A percentile compares a stretch with the other conserved stretches of the same genome.
These are phyloP conservation scores for Lethocerus indicus DNA, from an alignment of 1,140 invertebrate genomes.

Conservation along the genomic window DNA sequence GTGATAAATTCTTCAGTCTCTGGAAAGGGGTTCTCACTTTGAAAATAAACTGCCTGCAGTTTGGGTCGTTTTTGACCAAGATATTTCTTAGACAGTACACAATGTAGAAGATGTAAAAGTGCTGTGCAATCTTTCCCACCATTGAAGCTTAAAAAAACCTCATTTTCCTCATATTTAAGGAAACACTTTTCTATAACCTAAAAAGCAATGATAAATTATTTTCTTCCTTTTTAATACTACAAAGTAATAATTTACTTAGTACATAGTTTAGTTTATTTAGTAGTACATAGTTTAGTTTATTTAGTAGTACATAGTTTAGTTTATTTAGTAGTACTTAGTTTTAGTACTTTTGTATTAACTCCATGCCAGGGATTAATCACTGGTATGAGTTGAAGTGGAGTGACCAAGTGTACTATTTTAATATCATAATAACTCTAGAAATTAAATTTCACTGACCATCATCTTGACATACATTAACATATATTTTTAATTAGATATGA, in stretches of 20 bases:
- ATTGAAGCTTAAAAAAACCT: slow-evolving; percentile 83
- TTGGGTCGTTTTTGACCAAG: slow-evolving; percentile 12
- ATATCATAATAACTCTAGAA: too few species aligned
- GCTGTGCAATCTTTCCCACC: slow-evolving; percentile 96
- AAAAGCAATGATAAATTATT: slow-evolving; percentile 5
- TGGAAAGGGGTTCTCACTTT: slow-evolving; percentile 55
- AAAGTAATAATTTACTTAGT: not conserved
- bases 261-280: not conserved
- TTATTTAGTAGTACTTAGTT: too few species aligned
- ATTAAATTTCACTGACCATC: too few species aligned
- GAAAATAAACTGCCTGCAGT: slow-evolving; percentile 56
- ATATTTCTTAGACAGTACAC: slow-evolving; percentile 36
- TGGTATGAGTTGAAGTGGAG: too few species aligned
- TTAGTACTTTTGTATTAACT: too few species aligned
- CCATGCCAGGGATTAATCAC: too few species aligned
- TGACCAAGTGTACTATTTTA: too few species aligned
- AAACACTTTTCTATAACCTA: slow-evolving; percentile 23
- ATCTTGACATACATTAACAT: too few species aligned
- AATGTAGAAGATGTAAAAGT: slow-evolving; percentile 57
- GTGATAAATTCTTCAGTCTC: slow-evolving; percentile 77
- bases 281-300: too few species aligned
- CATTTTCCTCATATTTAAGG: slow-evolving; percentile 38
- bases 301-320: too few species aligned
- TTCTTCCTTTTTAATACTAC: not conserved
- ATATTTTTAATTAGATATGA: too few species aligned